Base-by-base conservation (phyloP, 2,113 vertebrate species). In the Geothlypis trichas region DNA sequence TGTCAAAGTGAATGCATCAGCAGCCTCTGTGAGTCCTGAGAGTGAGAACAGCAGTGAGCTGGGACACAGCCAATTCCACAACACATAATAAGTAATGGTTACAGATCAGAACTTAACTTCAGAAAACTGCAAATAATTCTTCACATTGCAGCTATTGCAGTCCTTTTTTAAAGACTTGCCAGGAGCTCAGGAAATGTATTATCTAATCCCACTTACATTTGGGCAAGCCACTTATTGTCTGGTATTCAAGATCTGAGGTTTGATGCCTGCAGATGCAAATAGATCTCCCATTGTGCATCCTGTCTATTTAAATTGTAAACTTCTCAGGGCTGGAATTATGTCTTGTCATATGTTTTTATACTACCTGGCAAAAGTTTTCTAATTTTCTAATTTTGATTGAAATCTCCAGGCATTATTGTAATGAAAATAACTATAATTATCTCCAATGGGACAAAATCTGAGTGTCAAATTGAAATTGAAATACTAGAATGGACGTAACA, bases 401-500 rank as follows among this genome's bases (percentile, higher is more conserved):
- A 83, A 73, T 85, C 42, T 92, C 67, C 51, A 80, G 59, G 67
- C 23, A 59, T 88, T 90, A 62, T 62, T 74, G 33, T 86, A 88
- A 88, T 90, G 72, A 85, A 96, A 95, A 92, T 88, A 67, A 55
- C 52, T 69, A 52, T 88, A 80, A 92, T 92, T 91, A 76, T 62
- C 54, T 92, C 39, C 22, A 84, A 14, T 27, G 44, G 52, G 55
- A 84, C 21, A 84, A 89, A 90, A 88, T 57, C 35, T 4, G 5
- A 71, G 31, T 63, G 76, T 78, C 65, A 57, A 74, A 81, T 42
- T 92, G 44, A 86, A 87, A 88, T 19, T 75, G 35, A 90, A 93
- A 35, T 75, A 47, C 47, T 92, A 30, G 82, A 92, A 57, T 30
- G 62, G 69, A 65, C 1, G 0, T 47, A 27, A 35, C 47, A 52